phyloP scores from a whole-genome alignment of 1,140 invertebrate species.

The Eurosta solidaginis region DNA sequence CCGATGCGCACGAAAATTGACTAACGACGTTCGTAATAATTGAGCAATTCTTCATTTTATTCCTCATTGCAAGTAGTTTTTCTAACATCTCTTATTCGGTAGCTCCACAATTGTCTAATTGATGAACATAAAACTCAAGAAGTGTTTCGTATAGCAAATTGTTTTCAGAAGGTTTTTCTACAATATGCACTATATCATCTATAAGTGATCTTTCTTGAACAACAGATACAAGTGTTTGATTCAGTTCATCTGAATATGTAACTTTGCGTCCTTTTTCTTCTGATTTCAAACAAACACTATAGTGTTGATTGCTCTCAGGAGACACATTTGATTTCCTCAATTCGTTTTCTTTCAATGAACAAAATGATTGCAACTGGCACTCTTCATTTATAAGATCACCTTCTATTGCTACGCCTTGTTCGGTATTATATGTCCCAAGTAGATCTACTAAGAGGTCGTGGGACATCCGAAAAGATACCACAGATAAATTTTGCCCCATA shows the following conservation, averaged over 20 bases:
- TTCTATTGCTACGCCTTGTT: constrained; percentile 59
- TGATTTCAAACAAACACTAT: constrained; percentile 36
- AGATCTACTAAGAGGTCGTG: constrained; percentile 66
- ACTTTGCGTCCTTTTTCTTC: constrained; percentile 45
- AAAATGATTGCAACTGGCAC: constrained; percentile 43
- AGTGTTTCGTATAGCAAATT: not conserved
- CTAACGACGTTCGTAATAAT: constrained; percentile 63
- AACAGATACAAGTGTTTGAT: constrained; percentile 42
- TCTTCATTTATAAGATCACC: constrained; percentile 60
- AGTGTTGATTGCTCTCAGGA: too few relatives aligned
- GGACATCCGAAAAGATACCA: constrained; percentile 65
- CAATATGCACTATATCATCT: constrained; percentile 43
- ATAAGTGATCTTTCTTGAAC: constrained; percentile 42
- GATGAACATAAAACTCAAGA: constrained; percentile 23
- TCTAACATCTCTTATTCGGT: constrained; percentile 63
- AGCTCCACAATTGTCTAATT: constrained; percentile 50
- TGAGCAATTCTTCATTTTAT: constrained; percentile 61
- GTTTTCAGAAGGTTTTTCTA: constrained; percentile 39
- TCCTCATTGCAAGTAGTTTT: constrained; percentile 63
- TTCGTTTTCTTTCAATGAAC: constrained; percentile 2
- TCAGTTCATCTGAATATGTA: constrained; percentile 33
- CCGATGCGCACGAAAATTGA: constrained; percentile 66
- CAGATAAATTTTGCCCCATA: constrained; percentile 67
- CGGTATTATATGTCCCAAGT: constrained; percentile 61
- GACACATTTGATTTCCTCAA: too few relatives aligned